Percentiles rank a stretch among this genome's conserved stretches.
Evolutionary conservation across 2,113 vertebrate genomes (phyloP).

Genomic region (Xyliphius kryptos): DNA sequence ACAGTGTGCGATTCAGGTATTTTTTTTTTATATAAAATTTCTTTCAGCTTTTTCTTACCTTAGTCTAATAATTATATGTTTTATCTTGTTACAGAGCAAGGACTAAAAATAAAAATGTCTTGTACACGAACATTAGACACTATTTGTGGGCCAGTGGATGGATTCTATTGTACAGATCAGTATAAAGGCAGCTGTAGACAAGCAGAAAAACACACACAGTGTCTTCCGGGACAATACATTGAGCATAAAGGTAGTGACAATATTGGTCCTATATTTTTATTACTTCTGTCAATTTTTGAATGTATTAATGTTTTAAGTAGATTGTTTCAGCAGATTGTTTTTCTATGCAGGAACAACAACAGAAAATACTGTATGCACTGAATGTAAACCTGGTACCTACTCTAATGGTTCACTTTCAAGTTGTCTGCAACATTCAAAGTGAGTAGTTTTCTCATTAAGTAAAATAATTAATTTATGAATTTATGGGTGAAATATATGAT

Average conservation of each 20-base stretch:
- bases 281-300: background rate
- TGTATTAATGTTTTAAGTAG: background rate
- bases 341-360: slow-evolving; percentile 12
- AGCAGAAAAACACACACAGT: slow-evolving; percentile 31
- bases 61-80: too few relatives aligned
- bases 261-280: background rate
- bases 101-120: slow-evolving; percentile 20
- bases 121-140: slow-evolving; percentile 38
- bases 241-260: slow-evolving; percentile 20
- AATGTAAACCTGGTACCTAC: slow-evolving; percentile 9
- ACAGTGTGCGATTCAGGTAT: slow-evolving; percentile 30
- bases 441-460: background rate
- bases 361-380: slow-evolving; percentile 14
- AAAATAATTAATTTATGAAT: too few relatives aligned
- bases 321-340: background rate
- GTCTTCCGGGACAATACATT: slow-evolving; percentile 33
- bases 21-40: background rate
- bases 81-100: slow-evolving; percentile 20
- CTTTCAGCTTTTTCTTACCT: too few relatives aligned
- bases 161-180: slow-evolving; percentile 26
- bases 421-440: slow-evolving; percentile 12
- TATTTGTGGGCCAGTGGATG: slow-evolving; percentile 32
- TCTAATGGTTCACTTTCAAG: slow-evolving; percentile 16
- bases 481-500: too few relatives aligned
- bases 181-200: slow-evolving; percentile 12